A percentile compares a stretch with the other conserved stretches of the same genome.
Conservation (phyloP, 2,888 invertebrate species). For the Cantharis nigra region DNA sequence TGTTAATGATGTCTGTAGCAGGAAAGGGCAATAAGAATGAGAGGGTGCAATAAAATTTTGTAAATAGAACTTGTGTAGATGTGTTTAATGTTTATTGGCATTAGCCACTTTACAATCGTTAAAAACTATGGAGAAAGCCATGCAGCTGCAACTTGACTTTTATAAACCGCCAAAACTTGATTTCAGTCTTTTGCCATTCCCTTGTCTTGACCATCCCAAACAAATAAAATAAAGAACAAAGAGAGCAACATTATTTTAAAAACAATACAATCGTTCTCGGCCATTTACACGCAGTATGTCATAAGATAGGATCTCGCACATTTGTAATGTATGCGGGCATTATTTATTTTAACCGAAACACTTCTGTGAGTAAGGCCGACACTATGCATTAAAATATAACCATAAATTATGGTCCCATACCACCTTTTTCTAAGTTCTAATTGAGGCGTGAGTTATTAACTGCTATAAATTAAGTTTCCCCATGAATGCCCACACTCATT, state of each 20-base stretch:
- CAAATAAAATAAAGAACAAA: slow-evolving; percentile 27
- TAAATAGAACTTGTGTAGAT: neutral
- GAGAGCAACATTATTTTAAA: slow-evolving; percentile 22
- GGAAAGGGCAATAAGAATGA: neutral
- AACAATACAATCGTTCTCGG: slow-evolving; percentile 33
- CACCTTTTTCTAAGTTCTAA: slow-evolving; percentile 39
- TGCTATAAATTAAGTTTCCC: slow-evolving; percentile 42
- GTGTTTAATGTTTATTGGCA: neutral
- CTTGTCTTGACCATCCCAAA: slow-evolving; percentile 24
- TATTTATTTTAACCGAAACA: slow-evolving; percentile 39
- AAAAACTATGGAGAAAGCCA: neutral
- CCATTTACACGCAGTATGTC: slow-evolving; percentile 40
- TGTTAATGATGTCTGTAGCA: neutral
- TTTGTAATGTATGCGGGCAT: slow-evolving; percentile 39
- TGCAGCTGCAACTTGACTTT: slow-evolving; percentile 1
- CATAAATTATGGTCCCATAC: slow-evolving; percentile 38
- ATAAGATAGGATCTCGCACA: slow-evolving; percentile 41
- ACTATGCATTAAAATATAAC: slow-evolving; percentile 39
- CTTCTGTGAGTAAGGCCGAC: slow-evolving; percentile 36
- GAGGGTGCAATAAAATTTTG: neutral
- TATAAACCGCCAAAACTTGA: slow-evolving; percentile 38
- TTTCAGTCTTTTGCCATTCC: slow-evolving; percentile 36
- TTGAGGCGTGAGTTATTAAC: slow-evolving; percentile 45
- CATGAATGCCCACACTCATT: slow-evolving; percentile 41
- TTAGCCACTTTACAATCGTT: neutral